Percentiles rank a stretch among this genome's conserved stretches.
These are phyloP conservation scores for Strigops habroptila DNA, from an alignment of 2,113 vertebrate species.

Conservation along the genomic window DNA sequence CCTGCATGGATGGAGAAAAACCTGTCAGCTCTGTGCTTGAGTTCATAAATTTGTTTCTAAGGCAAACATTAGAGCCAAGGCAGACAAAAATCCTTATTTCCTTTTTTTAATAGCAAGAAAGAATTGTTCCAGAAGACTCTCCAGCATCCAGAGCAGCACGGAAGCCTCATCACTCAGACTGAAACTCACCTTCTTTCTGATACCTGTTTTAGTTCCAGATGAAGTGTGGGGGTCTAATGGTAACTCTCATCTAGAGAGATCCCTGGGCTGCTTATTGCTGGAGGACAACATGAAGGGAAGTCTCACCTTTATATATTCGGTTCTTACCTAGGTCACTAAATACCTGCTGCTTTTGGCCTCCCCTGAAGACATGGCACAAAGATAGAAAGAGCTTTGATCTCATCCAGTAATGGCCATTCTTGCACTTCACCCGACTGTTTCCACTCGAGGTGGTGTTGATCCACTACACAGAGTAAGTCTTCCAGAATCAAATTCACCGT, in stretches of 20 bases:
- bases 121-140: not conserved
- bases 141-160: not conserved
- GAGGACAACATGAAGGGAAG: not conserved
- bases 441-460: not conserved
- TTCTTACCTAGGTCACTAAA: not conserved
- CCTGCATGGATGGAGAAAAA: not conserved
- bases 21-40: not conserved
- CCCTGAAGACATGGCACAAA: not conserved
- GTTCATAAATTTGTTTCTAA: not conserved
- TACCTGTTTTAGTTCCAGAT: not conserved
- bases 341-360: not conserved
- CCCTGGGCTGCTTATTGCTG: not conserved
- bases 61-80: not conserved
- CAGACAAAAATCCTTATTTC: not conserved
- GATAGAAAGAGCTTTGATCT: not conserved
- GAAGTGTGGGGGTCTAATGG: not conserved
- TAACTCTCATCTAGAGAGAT: not conserved
- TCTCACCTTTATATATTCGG: not conserved
- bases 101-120: not conserved
- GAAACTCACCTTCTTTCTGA: not conserved
- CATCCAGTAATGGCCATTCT: not conserved
- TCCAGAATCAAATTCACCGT: fast-evolving
- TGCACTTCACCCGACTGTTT: not conserved
- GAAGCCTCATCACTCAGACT: not conserved
- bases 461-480: not conserved